Evolutionary conservation across 1,140 invertebrate genomes (phyloP), one percentile per base, ranked within the genome.

Genomic region (Drosophila sproati): DNA sequence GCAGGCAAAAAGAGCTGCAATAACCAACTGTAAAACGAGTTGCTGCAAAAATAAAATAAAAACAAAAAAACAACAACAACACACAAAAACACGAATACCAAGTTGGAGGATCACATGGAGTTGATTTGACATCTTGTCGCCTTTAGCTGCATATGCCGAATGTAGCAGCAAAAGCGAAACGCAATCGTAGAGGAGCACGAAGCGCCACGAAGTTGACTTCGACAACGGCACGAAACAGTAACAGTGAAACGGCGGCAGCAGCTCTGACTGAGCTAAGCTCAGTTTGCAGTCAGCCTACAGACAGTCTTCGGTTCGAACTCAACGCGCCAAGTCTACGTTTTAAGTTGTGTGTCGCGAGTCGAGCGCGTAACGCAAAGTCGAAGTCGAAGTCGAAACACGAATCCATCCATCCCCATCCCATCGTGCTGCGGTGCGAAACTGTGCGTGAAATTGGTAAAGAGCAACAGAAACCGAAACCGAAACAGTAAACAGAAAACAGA

Each of bases 361-460:
- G 39, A 43, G 39, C 39, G 39, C 54, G 12, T 56, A 54, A 50
- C 29, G 47, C 39, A 28, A 60, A 48, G 55, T 64, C 64, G 64
- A 75, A 47, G 28, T 39, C 10, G 48, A 41, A 69, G 35, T 57
- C 31, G 45, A 56, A 34, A 71, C 5, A 68, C 62, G 10, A 77
- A 51, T 51, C 62, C 52, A 20, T 20, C 20, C 20, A 20, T 20
- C 20, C 20, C 20, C 20, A 20, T 20, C 20, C 20, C 20, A 52
- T 32, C 48, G 51, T 48, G 66, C 75, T 70, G 73, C 35, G 51
- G 62, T 60, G 56, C 64, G 68, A 83, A 78, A 82, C 80, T 83
- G 83, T 89, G 83, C 80, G 85, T 88, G 70, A 88, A 83, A 89
- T 88, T 69, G 85, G 77, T 88, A 88, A 88, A 81, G 32, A 80